Evolutionary conservation across 2,113 vertebrate genomes (phyloP).

Genomic region (pig (Sus scrofa)): T2T-Sscrofa CM000818.6:59694501-59695000

Average conservation of each 20-base stretch:
- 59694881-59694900: conserved; percentile 51
- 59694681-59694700: background rate
- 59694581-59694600: background rate
- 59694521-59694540: background rate
- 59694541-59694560: background rate
- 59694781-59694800: background rate
- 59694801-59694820: background rate
- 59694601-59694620: background rate
- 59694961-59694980: background rate
- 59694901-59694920: conserved; percentile 1
- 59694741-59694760: background rate
- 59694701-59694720: background rate
- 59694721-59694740: background rate
- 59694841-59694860: conserved; percentile 40
- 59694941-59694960: conserved; percentile 13
- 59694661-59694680: background rate
- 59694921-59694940: background rate
- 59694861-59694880: conserved; percentile 55
- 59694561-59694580: background rate
- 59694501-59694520: background rate
- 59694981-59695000: background rate
- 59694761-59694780: background rate
- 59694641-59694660: background rate
- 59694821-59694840: conserved; percentile 52
- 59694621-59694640: background rate